phyloP scores from a whole-genome alignment of 1,140 invertebrate genomes.

The Aphelinus atriplicis region DNA sequence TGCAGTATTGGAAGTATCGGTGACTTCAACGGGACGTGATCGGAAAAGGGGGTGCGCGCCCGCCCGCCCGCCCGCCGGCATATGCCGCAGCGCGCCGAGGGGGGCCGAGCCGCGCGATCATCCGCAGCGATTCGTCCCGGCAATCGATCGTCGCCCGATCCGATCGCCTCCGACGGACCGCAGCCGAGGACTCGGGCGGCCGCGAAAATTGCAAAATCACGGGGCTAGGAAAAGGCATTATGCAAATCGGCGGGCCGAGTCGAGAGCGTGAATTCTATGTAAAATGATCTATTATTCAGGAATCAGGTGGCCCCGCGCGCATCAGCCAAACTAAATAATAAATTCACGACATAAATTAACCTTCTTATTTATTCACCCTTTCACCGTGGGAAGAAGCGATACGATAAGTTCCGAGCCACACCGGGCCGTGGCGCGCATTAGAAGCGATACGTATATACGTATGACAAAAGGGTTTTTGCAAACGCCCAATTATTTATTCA shows the following conservation, averaged over 20 bases:
- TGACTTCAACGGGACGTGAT: constrained; percentile 66
- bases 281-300: constrained; percentile 1
- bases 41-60: constrained; percentile 54
- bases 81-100: too few species aligned
- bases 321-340: neutral
- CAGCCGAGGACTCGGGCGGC: too few species aligned
- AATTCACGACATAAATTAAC: constrained; percentile 16
- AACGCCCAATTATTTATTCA: too few species aligned
- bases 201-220: too few species aligned
- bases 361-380: constrained; percentile 9
- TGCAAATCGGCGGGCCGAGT: neutral
- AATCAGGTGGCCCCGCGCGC: neutral
- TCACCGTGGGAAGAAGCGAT: constrained; percentile 12
- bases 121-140: too few species aligned
- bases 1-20: constrained; percentile 66
- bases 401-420: neutral
- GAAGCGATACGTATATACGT: too few species aligned
- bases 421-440: too few species aligned
- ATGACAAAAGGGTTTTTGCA: too few species aligned
- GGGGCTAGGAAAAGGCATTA: neutral
- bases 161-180: too few species aligned
- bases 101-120: neutral
- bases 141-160: too few species aligned
- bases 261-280: neutral
- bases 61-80: neutral